Evolutionary conservation across 2,888 invertebrate species (phyloP), one percentile per base, ranked within the genome.

Genomic region (Scaptomyza parva): DNA sequence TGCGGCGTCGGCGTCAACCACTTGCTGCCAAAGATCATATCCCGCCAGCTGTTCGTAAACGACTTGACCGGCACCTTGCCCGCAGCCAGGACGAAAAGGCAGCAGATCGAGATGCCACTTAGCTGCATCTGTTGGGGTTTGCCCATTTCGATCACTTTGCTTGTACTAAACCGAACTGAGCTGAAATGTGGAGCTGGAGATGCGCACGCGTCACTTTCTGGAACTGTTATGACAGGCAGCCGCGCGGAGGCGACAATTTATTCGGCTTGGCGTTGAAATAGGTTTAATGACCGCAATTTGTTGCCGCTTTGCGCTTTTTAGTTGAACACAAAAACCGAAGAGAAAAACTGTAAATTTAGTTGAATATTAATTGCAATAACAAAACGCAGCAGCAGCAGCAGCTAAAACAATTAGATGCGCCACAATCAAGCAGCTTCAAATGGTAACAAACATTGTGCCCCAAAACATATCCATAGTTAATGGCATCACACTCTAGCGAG

Each of bases 261-360:
- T 90, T 72, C 37, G 59, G 47, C 58, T 41, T 64, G 70, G 37
- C 63, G 41, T 63, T 72, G 64, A 60, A 81, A 78, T 70, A 78
- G 74, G 89, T 89, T 88, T 89, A 90, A 90, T 87, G 89, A 89
- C 89, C 89, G 89, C 85, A 86, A 87, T 82, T 85, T 74, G 76
- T 53, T 66, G 60, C 51, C 73, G 72, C 78, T 73, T 81, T 76
- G 65, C 68, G 74, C 69, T 78, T 78, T 84, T 84, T 78, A 76
- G 70, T 75, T 72, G 39, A 48, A 61, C 58, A 52, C 28, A 5
- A 8, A 30, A 33, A 12, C 3, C n/a, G 33, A 33, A 33, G n/a
- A 33, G 39, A 66, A 62, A 60, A 18, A 28, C 40, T 33, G 54
- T 53, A 50, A 80, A 61, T 84, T 70, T 69, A 70, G 68, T 62